These are phyloP conservation scores for Lichenostomus cassidix DNA, from an alignment of 2,113 vertebrate genomes.

Conservation along the genomic window DNA sequence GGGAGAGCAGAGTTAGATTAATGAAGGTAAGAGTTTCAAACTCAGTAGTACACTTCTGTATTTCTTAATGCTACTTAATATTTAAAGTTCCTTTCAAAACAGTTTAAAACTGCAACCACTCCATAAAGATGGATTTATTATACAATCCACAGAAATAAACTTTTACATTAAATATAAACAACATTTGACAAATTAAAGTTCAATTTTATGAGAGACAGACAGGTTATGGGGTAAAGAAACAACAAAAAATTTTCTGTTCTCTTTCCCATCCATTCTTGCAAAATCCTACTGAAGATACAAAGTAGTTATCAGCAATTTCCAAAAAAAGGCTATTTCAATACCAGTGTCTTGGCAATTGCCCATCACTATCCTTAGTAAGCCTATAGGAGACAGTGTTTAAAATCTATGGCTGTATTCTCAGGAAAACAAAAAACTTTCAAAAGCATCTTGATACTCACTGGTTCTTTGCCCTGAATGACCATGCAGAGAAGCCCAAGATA, in stretches of 20 bases:
- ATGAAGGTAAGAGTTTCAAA: neutral
- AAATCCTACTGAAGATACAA: neutral
- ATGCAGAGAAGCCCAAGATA: neutral
- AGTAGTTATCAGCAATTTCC: neutral
- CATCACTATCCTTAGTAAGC: neutral
- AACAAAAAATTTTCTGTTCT: neutral
- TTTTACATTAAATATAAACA: neutral
- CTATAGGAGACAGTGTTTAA: neutral
- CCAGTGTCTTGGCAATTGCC: neutral
- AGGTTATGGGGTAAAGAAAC: neutral
- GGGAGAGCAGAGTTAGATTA: neutral
- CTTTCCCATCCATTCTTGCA: neutral
- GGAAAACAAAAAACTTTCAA: slow-evolving; percentile 16
- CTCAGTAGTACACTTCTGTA: neutral
- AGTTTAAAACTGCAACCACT: neutral
- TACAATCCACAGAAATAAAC: neutral
- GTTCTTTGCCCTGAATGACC: neutral
- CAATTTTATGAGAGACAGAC: neutral
- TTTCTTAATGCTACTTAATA: neutral
- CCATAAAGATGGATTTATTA: neutral
- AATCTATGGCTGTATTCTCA: neutral
- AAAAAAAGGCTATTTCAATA: neutral
- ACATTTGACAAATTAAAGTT: neutral
- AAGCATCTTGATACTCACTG: neutral
- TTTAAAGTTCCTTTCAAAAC: neutral